Base-by-base conservation (phyloP, 2,888 invertebrate species). In the Odontomyia ornata region DNA sequence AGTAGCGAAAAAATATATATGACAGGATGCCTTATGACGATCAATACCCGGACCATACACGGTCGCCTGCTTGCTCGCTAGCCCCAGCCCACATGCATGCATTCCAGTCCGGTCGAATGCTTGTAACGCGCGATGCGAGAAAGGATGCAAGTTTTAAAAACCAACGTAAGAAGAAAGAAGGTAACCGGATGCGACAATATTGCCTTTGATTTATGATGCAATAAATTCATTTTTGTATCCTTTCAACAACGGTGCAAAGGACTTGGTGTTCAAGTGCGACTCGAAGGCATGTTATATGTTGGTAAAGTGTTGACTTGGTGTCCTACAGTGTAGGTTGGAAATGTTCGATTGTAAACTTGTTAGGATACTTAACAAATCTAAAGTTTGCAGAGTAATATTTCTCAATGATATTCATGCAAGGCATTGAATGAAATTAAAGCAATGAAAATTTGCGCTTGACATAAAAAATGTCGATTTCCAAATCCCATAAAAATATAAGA, bases 211-310 rank as follows among this genome's bases (percentile, higher is more conserved):
- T 84, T 84, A 84, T 83, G 82, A 80, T 79, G 83, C 82, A 80
- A 84, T 84, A 84, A 84, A 84, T 84, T 83, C 81, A 83, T 82
- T 83, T 82, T 82, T 82, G 82, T 83, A 82, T 82, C 82, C 81
- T 76, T 69, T 60, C 69, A 57, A 57, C 67, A 25, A 43, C 67
- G 43, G 23, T 69, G 36, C 56, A 56, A 57, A 69, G 60, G 60
- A 56, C 52, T 52, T 75, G n/a, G 75, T n/a, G n/a, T 57, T 52
- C 60, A 28, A 57, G 36, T 72, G 36, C 57, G n/a, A 30, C 69
- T 25, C 21, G 7, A 69, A 13, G 69, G 36, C 46, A 36, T 36
- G 36, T 9, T 36, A 9, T 28, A 43, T 21, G 46, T 69, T 46
- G 23, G 27, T 15, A 30, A 69, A 69, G 47, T 69, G 69, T 47